Evolutionary conservation across 2,888 invertebrate species (phyloP).

Genomic region (Melitaea athalia): DNA sequence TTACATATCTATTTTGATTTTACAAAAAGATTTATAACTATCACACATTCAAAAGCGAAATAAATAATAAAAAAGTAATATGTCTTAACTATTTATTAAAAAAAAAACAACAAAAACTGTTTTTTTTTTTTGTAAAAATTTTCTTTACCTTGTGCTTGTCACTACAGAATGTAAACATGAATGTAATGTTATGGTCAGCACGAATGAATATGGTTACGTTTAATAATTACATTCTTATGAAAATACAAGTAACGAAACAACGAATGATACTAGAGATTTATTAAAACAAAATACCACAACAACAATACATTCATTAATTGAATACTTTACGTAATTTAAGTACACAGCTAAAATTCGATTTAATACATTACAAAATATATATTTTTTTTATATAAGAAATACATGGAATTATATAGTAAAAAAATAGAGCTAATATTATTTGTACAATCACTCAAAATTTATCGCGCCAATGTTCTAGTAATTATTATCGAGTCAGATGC

Average conservation of each 20-base stretch:
- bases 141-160: too few species aligned
- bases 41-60: too few species aligned
- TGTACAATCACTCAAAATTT: neutral
- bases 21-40: too few species aligned
- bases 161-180: too few species aligned
- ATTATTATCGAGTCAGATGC: constrained; percentile 1
- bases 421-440: neutral
- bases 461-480: constrained; percentile 1
- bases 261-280: neutral
- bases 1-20: too few species aligned
- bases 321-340: neutral
- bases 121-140: too few species aligned
- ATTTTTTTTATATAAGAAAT: neutral
- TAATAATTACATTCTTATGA: neutral
- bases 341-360: neutral
- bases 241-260: neutral
- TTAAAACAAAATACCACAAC: neutral
- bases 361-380: neutral
- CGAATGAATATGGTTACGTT: too few species aligned
- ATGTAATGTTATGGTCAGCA: too few species aligned
- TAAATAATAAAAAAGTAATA: too few species aligned
- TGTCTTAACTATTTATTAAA: too few species aligned
- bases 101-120: too few species aligned
- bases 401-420: neutral
- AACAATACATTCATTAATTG: neutral